A percentile compares a stretch with the other conserved stretches of the same genome.
Conservation (phyloP, 2,113 vertebrate species). For the Calyptommatus sinebrachiatus region DNA sequence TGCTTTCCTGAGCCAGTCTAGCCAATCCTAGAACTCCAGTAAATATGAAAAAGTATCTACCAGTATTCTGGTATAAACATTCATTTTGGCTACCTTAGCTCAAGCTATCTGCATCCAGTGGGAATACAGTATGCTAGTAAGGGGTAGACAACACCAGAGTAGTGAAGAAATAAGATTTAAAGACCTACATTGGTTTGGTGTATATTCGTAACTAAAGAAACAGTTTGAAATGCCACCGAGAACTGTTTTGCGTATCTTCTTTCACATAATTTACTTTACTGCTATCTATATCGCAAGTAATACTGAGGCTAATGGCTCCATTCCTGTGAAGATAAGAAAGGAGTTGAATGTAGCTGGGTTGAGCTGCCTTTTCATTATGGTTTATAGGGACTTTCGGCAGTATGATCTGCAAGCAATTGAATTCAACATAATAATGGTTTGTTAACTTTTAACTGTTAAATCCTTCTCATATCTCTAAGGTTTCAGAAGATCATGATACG, state of each 20-base stretch:
- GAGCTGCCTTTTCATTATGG: not conserved
- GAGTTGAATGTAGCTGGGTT: not conserved
- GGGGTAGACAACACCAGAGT: no score
- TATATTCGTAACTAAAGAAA: not conserved
- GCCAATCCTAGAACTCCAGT: no score
- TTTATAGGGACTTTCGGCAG: not conserved
- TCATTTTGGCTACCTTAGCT: no score
- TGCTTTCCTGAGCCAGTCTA: no score
- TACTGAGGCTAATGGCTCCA: no score
- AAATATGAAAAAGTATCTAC: no score
- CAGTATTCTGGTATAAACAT: no score
- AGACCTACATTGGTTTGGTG: not conserved
- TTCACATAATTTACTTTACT: no score
- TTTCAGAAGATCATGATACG: slow-evolving; percentile 84
- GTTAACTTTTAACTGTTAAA: not conserved
- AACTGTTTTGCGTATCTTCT: not conserved
- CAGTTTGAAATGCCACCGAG: not conserved
- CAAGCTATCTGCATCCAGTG: no score
- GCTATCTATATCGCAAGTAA: no score
- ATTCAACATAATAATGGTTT: not conserved
- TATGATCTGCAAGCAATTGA: not conserved
- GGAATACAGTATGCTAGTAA: no score
- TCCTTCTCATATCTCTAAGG: slow-evolving; percentile 63
- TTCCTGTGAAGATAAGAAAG: not conserved
- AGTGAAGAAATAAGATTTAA: no score